Evolutionary conservation across 2,797 vertebrate species (phyloP).

Genomic region (Etheostoma nigrum): DNA sequence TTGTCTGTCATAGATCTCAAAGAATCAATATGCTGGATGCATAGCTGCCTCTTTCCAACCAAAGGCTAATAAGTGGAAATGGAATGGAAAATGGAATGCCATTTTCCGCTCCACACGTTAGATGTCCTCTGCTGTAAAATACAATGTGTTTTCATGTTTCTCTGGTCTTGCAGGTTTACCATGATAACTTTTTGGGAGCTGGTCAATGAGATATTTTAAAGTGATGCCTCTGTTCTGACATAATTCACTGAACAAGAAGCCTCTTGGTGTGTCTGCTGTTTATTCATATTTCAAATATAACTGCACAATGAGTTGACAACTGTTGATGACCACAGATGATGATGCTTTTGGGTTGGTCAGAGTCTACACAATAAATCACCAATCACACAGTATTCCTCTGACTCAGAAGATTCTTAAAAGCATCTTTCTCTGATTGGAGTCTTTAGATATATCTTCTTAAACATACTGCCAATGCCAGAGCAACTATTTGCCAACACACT

Average conservation of each 20-base stretch:
- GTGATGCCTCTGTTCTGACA: conserved; percentile 15
- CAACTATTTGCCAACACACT: background rate
- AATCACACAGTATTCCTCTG: conserved; percentile 71
- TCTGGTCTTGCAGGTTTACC: conserved; percentile 28
- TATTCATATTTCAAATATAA: conserved; percentile 59
- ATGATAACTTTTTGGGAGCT: conserved; percentile 17
- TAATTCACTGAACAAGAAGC: conserved; percentile 3
- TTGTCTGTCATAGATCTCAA: conserved; percentile 52
- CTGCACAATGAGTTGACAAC: conserved; percentile 86
- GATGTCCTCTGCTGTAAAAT: conserved; percentile 37
- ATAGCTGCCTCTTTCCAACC: conserved; percentile 56
- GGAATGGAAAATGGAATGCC: conserved; percentile 40
- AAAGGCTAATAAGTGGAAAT: conserved; percentile 52
- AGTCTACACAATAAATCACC: conserved; percentile 83
- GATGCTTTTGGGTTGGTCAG: conserved; percentile 80
- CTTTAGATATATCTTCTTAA: conserved; percentile 13
- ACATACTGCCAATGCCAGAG: conserved; percentile 8
- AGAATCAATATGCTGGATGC: conserved; percentile 63
- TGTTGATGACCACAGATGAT: conserved; percentile 61
- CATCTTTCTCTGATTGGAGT: background rate
- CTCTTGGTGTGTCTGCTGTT: conserved; percentile 27
- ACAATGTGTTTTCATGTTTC: conserved; percentile 31
- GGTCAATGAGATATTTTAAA: conserved; percentile 32
- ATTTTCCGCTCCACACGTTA: conserved; percentile 59
- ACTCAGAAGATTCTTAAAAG: conserved; percentile 71